Base-by-base conservation (phyloP, 2,797 vertebrate species). In the Spatula clypeata region DNA sequence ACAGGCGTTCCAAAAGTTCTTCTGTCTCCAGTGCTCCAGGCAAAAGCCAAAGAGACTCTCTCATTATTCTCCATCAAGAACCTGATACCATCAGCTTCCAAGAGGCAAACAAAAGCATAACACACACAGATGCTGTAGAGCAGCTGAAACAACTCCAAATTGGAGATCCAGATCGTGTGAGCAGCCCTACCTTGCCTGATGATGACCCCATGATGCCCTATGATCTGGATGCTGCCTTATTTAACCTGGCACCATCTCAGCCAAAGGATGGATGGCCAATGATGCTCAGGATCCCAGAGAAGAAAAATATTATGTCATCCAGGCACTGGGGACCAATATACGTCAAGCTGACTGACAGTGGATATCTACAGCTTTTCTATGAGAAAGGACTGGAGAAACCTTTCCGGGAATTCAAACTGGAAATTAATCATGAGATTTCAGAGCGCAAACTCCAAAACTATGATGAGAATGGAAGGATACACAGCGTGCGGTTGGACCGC, bases 271-370 rank as follows among this genome's bases (percentile, higher is more conserved):
- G 99, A 64, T 99, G 99, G 99, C 98, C 98, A 70, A 98, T 99
- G 99, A 99, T 99, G 98, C 97, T 99, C 32, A 98, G 99, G 95
- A 99, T 99, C 93, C 99, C 99, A 1, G 99, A 99, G 97, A 99
- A 99, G 91, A 99, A 99, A 96, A 99, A 99, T 94, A 99, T 99
- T 86, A 99, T 99, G 99, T 99, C 99, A 15, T 99, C 99, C 31
- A 98, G 99, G 79, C 99, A 99, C 97, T 99, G 99, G 99, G 99
- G 99, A 40, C 99, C 99, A 32, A 99, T 99, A 96, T 99, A 98
- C 1, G 98, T 99, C 61, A 99, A 98, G 47, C 95, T 99, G 62
- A 98, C 97, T 1, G 97, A 98, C 5, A 89, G 94, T 15, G 98
- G 98, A 17, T 96, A 88, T 93, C 97, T 99, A 84, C 98, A 98